Conservation (phyloP, 2,797 vertebrate species). For the Toxotes lorentzi region DNA sequence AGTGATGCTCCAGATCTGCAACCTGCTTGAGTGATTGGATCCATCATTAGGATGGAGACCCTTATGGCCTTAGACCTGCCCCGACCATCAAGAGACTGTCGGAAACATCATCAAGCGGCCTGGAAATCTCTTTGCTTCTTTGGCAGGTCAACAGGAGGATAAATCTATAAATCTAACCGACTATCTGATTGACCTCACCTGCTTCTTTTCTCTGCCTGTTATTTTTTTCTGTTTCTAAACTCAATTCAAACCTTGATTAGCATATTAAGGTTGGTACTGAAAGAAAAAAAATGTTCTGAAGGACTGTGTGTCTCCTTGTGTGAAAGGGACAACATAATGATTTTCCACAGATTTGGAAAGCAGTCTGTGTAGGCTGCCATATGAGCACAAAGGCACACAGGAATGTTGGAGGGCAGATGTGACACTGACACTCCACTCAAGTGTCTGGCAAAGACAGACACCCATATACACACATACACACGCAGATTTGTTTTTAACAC, state of each 20-base stretch:
- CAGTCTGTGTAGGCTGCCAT: constrained; percentile 39
- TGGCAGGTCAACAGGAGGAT: constrained; percentile 37
- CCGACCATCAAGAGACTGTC: constrained; percentile 26
- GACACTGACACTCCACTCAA: constrained; percentile 63
- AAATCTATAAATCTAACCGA: constrained; percentile 27
- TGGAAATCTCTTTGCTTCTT: constrained; percentile 9
- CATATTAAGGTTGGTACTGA: constrained; percentile 5
- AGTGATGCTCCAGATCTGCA: constrained; percentile 39
- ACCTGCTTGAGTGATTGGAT: constrained; percentile 33
- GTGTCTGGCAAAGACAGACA: constrained; percentile 61
- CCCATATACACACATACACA: constrained; percentile 34
- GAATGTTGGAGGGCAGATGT: constrained; percentile 65
- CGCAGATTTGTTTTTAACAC: constrained; percentile 66
- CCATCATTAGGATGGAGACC: constrained; percentile 57
- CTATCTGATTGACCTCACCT: constrained; percentile 24
- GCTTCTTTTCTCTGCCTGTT: not conserved
- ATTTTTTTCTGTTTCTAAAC: not conserved
- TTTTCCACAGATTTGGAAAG: constrained; percentile 40
- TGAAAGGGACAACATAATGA: constrained; percentile 33
- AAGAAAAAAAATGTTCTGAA: constrained; percentile 18
- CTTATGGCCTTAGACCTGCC: constrained; percentile 29
- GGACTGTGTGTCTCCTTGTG: not conserved
- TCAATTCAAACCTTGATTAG: not conserved
- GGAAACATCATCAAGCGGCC: constrained; percentile 29
- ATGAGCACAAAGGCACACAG: constrained; percentile 47